Conservation (phyloP, 2,113 vertebrate genomes). For the Oxyura jamaicensis region DNA sequence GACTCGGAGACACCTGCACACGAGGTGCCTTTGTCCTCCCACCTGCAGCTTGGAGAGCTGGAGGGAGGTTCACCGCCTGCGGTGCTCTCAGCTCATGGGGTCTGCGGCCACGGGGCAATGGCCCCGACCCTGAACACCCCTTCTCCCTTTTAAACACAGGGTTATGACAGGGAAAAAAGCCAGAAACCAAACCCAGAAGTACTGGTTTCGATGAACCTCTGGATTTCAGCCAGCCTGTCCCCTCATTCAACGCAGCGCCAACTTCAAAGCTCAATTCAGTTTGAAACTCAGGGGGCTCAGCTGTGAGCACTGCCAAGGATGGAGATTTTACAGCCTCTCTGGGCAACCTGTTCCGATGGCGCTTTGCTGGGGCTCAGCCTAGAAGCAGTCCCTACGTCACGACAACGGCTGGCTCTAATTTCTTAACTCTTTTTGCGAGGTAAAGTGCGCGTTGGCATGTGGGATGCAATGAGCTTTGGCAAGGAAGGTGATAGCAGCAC, state of each 20-base stretch:
- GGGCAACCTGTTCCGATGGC: background rate
- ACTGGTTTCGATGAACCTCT: background rate
- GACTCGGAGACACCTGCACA: background rate
- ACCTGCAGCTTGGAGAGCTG: background rate
- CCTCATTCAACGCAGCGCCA: background rate
- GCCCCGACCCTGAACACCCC: background rate
- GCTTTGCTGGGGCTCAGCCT: background rate
- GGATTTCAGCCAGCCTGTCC: background rate
- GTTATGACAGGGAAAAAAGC: background rate
- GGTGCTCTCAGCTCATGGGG: background rate
- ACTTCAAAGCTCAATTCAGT: background rate
- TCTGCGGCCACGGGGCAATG: background rate
- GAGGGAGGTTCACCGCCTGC: background rate
- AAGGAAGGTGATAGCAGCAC: background rate
- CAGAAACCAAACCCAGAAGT: background rate
- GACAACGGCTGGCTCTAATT: slow-evolving; percentile 34
- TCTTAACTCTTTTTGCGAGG: background rate
- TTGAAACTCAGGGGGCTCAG: background rate
- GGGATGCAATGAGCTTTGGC: background rate
- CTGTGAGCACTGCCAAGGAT: background rate
- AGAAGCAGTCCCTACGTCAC: background rate
- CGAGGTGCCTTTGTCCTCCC: background rate
- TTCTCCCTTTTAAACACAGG: background rate
- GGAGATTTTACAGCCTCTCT: background rate
- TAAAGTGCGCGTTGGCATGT: background rate